A percentile compares a stretch with the other conserved stretches of the same genome.
Conservation (phyloP, 2,113 vertebrate genomes). For the Burhinus bistriatus region DNA sequence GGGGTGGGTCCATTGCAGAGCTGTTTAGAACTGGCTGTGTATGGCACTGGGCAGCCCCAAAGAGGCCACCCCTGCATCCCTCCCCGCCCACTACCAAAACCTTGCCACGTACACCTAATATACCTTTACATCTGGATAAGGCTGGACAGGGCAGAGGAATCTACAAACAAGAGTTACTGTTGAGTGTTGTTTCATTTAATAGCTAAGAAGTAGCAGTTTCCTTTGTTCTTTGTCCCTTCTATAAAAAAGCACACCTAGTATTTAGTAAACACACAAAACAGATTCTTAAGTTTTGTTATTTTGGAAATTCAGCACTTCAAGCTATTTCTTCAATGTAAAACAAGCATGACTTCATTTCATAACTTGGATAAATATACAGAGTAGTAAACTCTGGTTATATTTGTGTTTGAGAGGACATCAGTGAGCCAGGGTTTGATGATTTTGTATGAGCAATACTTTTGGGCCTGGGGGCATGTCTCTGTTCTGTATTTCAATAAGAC, state of each 20-base stretch:
- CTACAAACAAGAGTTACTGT: conserved; percentile 30
- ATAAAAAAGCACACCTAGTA: background rate
- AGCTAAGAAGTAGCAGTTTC: background rate
- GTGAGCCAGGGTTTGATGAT: background rate
- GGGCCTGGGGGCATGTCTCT: background rate
- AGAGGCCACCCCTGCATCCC: background rate
- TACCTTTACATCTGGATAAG: background rate
- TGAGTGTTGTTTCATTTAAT: conserved; percentile 60
- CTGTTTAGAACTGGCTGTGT: background rate
- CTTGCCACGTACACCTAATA: background rate
- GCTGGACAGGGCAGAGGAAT: background rate
- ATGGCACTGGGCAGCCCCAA: background rate
- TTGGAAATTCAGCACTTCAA: background rate
- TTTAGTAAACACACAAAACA: conserved; percentile 43
- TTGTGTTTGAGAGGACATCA: background rate
- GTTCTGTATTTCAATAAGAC: background rate
- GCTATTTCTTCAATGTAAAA: background rate
- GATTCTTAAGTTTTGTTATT: conserved; percentile 25
- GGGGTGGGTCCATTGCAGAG: background rate
- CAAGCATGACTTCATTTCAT: background rate
- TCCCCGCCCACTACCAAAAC: background rate
- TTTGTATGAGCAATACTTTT: background rate
- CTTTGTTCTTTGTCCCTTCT: background rate
- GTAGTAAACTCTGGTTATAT: background rate
- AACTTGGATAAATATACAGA: background rate